Percentiles rank a stretch among this genome's conserved stretches.
Evolutionary conservation across 2,888 invertebrate genomes (phyloP).

Genomic region (Euclidia mi): DNA sequence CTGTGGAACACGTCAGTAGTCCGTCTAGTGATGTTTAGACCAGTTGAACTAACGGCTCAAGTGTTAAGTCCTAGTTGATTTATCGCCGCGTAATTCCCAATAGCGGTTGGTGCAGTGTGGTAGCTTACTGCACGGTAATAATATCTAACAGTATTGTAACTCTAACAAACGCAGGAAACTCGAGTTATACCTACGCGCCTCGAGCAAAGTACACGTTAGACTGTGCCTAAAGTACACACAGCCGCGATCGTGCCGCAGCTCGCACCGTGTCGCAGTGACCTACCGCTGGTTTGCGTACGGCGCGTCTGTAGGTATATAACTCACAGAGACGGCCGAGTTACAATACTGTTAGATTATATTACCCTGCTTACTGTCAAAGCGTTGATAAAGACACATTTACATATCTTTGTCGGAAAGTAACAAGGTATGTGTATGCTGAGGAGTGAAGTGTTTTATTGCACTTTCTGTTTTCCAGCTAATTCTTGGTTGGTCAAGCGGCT

Average conservation of each 20-base stretch:
- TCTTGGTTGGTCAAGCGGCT: neutral
- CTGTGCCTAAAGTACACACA: no score
- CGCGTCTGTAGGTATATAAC: no score
- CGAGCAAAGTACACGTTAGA: no score
- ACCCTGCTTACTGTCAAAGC: slow-evolving; percentile 54
- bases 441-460: slow-evolving; percentile 1
- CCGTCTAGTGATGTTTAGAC: slow-evolving; percentile 19
- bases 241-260: no score
- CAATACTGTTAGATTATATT: no score
- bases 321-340: no score
- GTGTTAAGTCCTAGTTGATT: slow-evolving; percentile 56
- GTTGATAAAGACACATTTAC: slow-evolving; percentile 47
- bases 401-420: slow-evolving; percentile 27
- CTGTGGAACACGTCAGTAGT: slow-evolving; percentile 5
- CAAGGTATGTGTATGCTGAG: slow-evolving; percentile 4
- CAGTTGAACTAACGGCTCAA: slow-evolving; percentile 20
- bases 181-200: no score
- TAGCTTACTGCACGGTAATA: no score
- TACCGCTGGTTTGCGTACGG: no score
- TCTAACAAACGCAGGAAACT: no score
- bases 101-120: slow-evolving; percentile 61
- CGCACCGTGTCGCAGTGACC: no score
- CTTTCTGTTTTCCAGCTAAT: neutral
- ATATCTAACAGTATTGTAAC: no score
- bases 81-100: slow-evolving; percentile 55